These are phyloP conservation scores for Parasteatoda lunata DNA, from an alignment of 2,888 invertebrate genomes.

Conservation along the genomic window DNA sequence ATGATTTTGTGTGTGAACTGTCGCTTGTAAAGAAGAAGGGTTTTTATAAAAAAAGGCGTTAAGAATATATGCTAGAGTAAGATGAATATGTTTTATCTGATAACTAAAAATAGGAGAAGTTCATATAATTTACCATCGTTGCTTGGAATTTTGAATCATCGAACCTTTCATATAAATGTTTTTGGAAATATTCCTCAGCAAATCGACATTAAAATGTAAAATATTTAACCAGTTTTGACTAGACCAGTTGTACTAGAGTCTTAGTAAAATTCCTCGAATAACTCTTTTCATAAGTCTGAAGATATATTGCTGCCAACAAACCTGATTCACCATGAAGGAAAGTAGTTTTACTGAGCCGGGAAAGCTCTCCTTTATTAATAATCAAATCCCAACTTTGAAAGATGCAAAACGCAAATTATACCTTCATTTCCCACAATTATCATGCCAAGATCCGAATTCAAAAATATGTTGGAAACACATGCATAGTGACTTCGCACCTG, in stretches of 20 bases:
- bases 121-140: no score
- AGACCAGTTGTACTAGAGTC: neutral
- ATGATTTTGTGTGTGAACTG: no score
- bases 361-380: neutral
- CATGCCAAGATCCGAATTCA: slow-evolving; percentile 10
- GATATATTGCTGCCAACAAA: no score
- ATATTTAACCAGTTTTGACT: neutral
- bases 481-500: slow-evolving; percentile 40
- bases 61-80: no score
- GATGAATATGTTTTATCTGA: no score
- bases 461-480: slow-evolving; percentile 23
- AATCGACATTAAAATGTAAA: neutral
- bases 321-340: slow-evolving; percentile 10
- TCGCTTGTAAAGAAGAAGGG: no score
- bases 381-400: neutral
- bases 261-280: neutral
- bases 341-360: slow-evolving; percentile 17
- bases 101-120: no score
- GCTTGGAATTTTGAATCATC: neutral
- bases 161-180: neutral
- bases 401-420: slow-evolving; percentile 10
- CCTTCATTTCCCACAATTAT: neutral
- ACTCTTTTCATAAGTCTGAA: neutral
- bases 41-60: no score
- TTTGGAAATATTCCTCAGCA: neutral